Base-by-base conservation (phyloP, 2,888 invertebrate species). In the Dioctria rufipes region DNA sequence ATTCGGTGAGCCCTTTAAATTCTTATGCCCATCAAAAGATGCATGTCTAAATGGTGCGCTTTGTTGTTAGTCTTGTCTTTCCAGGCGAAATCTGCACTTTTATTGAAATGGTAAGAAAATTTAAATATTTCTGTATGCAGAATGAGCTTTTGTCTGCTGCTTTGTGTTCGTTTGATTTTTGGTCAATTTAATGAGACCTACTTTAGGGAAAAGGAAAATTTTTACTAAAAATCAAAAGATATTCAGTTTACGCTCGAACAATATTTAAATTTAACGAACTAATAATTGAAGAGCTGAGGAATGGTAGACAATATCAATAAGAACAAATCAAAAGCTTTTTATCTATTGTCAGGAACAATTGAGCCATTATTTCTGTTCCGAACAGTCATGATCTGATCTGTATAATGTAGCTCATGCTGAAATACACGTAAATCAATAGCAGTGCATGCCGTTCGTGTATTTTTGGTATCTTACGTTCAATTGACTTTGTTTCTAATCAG, bases 31-130 rank as follows among this genome's bases (percentile, higher is more conserved):
- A 13, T 63, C 46, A 58, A 42, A 63, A 77, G 46, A 77, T 46
- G 46, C 77, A 77, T 63, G 77, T 79, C 61, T 71, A 80, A 80
- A 63, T 42, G 71, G 39, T 71, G 37, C 25, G 25, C 51, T 69
- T 80, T 80, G 71, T 71, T 63, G 73, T 51, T 88, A 87, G 87
- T 25, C 25, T 25, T 25, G 82, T 88, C 87, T 86, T 86, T 87
- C 86, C 87, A 87, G 87, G 86, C 83, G 85, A 86, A 87, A 86
- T 86, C 87, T 87, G 86, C 86, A 86, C 87, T 86, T 88, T 86
- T 88, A 87, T 25, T 86, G 85, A 43, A 42, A 73, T 51, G 49
- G 69, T 42, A 73, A 73, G 58, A 73, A 25, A 73, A 73, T 73
- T 73, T 58, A 60, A 73, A 73, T 73, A 42, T 58, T 25, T 6